These are phyloP conservation scores for Sericinus montela DNA, from an alignment of 2,888 invertebrate genomes.

Conservation along the genomic window DNA sequence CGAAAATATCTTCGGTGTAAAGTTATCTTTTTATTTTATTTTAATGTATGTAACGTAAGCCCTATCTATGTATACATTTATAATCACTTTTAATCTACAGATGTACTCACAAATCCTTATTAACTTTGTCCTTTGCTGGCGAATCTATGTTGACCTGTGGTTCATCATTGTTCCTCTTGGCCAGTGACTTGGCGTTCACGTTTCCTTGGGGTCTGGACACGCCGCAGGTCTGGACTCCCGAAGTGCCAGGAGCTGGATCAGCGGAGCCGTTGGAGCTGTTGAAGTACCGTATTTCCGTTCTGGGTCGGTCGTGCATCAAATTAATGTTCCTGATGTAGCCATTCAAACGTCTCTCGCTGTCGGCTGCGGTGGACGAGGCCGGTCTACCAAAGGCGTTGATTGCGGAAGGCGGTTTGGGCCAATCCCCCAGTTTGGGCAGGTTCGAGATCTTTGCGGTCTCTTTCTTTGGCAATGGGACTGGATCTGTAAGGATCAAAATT, in stretches of 20 bases:
- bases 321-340: conserved; percentile 5
- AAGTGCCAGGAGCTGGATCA: neutral
- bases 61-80: too few relatives aligned
- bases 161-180: conserved; percentile 63
- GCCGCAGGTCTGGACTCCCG: neutral
- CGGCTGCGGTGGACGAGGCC: neutral
- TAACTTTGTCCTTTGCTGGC: conserved; percentile 41
- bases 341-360: neutral
- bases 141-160: conserved; percentile 59
- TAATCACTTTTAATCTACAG: too few relatives aligned
- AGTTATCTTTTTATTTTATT: too few relatives aligned
- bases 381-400: conserved; percentile 14
- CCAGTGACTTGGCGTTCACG: conserved; percentile 22
- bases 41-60: too few relatives aligned
- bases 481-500: conserved; percentile 44
- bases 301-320: neutral
- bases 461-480: conserved; percentile 58
- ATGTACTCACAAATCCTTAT: conserved; percentile 49
- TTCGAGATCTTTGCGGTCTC: conserved; percentile 22
- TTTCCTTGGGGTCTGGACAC: neutral
- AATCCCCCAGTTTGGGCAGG: conserved; percentile 16
- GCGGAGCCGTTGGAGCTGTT: neutral
- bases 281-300: neutral
- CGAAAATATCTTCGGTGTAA: too few relatives aligned
- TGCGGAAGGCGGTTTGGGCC: conserved; percentile 19